Evolutionary conservation across 2,113 vertebrate genomes (phyloP).

Genomic region (Cercopithecus mona): DNA sequence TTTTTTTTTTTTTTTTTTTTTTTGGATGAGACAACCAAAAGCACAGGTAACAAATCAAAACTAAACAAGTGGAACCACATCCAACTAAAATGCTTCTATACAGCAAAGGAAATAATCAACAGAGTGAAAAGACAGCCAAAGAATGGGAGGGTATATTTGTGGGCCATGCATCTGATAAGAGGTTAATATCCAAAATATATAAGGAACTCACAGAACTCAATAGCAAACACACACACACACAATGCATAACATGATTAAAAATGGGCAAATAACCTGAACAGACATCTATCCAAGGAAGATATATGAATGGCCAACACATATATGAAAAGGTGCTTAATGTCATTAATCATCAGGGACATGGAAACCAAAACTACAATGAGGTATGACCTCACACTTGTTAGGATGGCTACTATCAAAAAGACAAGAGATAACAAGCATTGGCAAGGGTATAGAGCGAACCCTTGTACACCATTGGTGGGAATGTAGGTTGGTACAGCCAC

Average conservation of each 20-base stretch:
- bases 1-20: background rate
- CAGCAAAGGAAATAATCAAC: background rate
- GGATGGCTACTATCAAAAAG: background rate
- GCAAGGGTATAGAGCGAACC: background rate
- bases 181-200: background rate
- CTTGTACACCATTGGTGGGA: background rate
- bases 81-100: background rate
- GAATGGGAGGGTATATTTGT: background rate
- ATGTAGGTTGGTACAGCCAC: background rate
- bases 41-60: background rate
- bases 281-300: background rate
- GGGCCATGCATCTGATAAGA: background rate
- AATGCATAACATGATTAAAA: background rate
- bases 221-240: background rate
- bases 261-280: background rate
- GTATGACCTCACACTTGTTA: background rate
- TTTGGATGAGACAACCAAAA: background rate
- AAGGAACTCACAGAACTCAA: background rate
- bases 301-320: background rate
- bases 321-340: background rate
- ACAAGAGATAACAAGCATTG: background rate
- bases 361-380: background rate
- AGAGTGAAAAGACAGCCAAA: background rate
- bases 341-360: background rate
- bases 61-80: background rate